Conservation (phyloP, 2,113 vertebrate genomes). For the Polypterus senegalus region DNA sequence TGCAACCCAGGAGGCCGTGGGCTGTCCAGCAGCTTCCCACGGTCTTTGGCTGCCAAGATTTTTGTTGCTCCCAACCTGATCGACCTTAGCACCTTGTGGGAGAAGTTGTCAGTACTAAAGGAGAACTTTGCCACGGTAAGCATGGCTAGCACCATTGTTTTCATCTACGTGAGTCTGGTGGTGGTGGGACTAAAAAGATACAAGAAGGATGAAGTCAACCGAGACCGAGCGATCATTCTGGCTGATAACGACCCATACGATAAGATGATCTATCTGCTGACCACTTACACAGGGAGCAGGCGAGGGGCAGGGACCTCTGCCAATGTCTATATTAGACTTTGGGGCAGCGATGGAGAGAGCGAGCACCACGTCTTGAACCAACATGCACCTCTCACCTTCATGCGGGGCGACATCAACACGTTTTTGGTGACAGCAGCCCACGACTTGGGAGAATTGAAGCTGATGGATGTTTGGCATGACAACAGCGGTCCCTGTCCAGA, state of each 20-base stretch:
- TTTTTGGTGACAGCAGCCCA: slow-evolving; percentile 38
- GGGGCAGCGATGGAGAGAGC: slow-evolving; percentile 11
- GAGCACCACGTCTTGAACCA: slow-evolving; percentile 33
- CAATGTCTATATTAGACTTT: slow-evolving; percentile 43
- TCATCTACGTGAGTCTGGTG: slow-evolving; percentile 19
- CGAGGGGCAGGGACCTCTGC: slow-evolving; percentile 33
- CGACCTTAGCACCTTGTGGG: slow-evolving; percentile 20
- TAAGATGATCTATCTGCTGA: slow-evolving; percentile 34
- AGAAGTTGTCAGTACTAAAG: slow-evolving; percentile 13
- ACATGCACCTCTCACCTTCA: slow-evolving; percentile 20
- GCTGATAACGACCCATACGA: slow-evolving; percentile 45
- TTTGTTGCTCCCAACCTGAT: slow-evolving; percentile 29
- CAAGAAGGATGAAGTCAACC: slow-evolving; percentile 24
- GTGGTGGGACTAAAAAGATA: slow-evolving; percentile 39
- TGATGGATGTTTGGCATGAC: slow-evolving; percentile 41
- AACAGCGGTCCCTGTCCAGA: slow-evolving; percentile 21
- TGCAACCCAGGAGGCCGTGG: slow-evolving; percentile 14
- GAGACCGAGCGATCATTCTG: slow-evolving; percentile 25
- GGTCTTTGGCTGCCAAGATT: slow-evolving; percentile 36
- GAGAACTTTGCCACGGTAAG: slow-evolving; percentile 34
- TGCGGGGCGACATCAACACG: slow-evolving; percentile 25
- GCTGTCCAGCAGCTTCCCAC: background rate
- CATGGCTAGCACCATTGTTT: slow-evolving; percentile 27
- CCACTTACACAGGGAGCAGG: slow-evolving; percentile 46
- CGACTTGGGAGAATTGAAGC: slow-evolving; percentile 37